Evolutionary conservation across 2,113 vertebrate species (phyloP).

Genomic region (Hippocampus comes): DNA sequence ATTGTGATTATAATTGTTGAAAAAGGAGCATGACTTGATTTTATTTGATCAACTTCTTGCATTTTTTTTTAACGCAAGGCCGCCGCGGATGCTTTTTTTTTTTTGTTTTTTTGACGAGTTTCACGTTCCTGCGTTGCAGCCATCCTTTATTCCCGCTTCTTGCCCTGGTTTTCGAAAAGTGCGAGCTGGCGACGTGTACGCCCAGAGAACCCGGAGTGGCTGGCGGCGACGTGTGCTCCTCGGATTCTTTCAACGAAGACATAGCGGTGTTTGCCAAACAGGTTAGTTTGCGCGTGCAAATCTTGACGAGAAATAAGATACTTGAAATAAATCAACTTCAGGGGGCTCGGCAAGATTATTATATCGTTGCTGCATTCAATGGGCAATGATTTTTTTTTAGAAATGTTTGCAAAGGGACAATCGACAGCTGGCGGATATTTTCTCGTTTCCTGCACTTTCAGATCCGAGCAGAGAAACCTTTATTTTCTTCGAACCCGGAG

Average conservation of each 20-base stretch:
- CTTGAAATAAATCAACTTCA: neutral
- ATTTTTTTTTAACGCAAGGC: neutral
- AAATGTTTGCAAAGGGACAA: too few relatives aligned
- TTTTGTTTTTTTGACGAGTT: neutral
- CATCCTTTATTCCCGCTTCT: constrained; percentile 95
- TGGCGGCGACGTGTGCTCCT: constrained; percentile 93
- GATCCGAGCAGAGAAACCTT: constrained; percentile 90
- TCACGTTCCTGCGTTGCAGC: constrained; percentile 62
- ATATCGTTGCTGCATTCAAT: neutral
- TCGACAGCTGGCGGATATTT: neutral
- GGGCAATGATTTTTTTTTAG: neutral
- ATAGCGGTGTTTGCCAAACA: constrained; percentile 96
- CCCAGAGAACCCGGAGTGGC: constrained; percentile 91
- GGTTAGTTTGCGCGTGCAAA: constrained; percentile 50
- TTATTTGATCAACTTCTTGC: neutral
- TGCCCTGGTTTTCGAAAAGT: constrained; percentile 97
- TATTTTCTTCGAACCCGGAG: constrained; percentile 91
- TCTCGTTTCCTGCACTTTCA: constrained; percentile 33
- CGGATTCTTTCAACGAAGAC: constrained; percentile 96
- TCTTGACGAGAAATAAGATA: neutral
- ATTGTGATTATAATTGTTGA: neutral
- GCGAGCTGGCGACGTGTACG: constrained; percentile 96
- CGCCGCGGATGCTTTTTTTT: neutral
- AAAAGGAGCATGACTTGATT: neutral
- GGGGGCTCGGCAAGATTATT: neutral